phyloP scores from a whole-genome alignment of 2,113 vertebrate species.

The Podilymbus podiceps region DNA sequence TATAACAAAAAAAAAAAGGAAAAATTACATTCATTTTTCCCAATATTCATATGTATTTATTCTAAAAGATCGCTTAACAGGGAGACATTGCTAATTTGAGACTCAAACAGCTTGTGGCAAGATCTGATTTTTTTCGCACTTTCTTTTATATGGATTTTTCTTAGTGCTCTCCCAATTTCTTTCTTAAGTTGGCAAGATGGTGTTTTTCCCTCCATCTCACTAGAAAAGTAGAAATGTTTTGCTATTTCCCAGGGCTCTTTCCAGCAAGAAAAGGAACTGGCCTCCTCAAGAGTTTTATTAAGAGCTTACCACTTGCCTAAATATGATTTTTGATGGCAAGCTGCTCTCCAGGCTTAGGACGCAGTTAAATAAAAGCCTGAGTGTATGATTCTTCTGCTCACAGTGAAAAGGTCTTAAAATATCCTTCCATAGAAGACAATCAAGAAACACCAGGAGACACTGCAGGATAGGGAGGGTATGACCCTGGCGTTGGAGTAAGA shows the following conservation, averaged over 20 bases:
- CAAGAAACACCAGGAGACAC: conserved; percentile 12
- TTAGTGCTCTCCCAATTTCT: not conserved
- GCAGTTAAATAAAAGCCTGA: not conserved
- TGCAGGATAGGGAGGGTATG: conserved; percentile 20
- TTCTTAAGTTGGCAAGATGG: not conserved
- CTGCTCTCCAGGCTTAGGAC: not conserved
- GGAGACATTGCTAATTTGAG: not conserved
- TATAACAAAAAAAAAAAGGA: not conserved
- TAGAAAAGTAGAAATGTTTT: not conserved
- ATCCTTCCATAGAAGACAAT: not conserved
- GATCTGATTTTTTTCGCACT: not conserved
- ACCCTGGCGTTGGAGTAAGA: conserved; percentile 5
- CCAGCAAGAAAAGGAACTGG: not conserved
- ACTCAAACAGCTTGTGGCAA: not conserved
- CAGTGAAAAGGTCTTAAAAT: not conserved
- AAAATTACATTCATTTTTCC: not conserved
- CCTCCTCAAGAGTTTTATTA: not conserved
- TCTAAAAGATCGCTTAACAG: not conserved
- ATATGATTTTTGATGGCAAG: not conserved
- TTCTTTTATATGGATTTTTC: not conserved
- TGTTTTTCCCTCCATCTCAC: not conserved
- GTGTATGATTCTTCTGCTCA: not conserved
- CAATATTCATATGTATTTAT: not conserved
- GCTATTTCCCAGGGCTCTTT: not conserved
- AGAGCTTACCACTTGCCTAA: not conserved